Conservation (phyloP, 1,140 invertebrate genomes). For the Aphaenogaster ashmeadi region DNA sequence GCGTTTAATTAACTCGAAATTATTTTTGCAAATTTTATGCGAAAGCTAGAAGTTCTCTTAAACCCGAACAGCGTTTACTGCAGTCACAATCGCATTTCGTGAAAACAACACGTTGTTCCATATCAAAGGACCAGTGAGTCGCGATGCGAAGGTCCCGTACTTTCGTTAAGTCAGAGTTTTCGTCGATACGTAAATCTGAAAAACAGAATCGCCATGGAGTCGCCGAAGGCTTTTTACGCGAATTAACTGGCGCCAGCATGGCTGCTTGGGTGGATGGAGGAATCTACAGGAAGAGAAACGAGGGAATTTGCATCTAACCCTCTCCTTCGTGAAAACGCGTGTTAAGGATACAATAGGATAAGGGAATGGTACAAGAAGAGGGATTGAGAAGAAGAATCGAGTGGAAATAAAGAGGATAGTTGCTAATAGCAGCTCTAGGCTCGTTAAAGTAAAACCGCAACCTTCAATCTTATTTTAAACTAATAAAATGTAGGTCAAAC, state of each 20-base stretch:
- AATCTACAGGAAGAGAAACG: conserved; percentile 45
- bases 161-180: conserved; percentile 9
- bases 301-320: conserved; percentile 66
- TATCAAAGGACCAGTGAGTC: background rate
- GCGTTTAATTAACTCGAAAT: conserved; percentile 11
- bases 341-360: conserved; percentile 21
- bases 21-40: conserved; percentile 33
- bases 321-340: conserved; percentile 59
- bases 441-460: conserved; percentile 3
- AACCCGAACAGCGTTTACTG: background rate
- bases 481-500: conserved; percentile 20
- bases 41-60: background rate
- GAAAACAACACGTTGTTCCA: conserved; percentile 30
- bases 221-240: conserved; percentile 29
- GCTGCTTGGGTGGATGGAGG: background rate
- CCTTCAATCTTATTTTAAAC: conserved; percentile 40
- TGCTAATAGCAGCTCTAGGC: conserved; percentile 31
- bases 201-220: conserved; percentile 30
- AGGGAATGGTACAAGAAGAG: background rate
- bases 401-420: conserved; percentile 65
- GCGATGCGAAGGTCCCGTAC: background rate
- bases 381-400: conserved; percentile 63
- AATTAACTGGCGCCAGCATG: conserved; percentile 65
- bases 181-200: conserved; percentile 21
- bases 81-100: background rate